Percentiles rank a stretch among this genome's conserved stretches.
These are phyloP conservation scores for Acleris sparsana DNA, from an alignment of 2,888 invertebrate genomes.

Conservation along the genomic window DNA sequence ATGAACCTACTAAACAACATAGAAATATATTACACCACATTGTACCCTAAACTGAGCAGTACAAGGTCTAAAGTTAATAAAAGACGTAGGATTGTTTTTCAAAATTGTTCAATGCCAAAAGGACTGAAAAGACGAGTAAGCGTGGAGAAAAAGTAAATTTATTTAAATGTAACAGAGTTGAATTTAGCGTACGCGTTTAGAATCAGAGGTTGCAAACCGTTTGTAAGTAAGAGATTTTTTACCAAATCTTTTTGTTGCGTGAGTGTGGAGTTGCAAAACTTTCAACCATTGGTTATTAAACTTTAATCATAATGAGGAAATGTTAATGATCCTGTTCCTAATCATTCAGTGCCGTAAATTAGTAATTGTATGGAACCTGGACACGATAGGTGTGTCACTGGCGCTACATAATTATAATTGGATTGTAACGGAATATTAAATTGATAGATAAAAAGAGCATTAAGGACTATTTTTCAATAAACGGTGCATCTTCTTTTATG, in stretches of 20 bases:
- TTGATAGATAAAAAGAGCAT: too few species aligned
- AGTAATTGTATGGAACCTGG: background rate
- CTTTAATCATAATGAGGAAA: constrained; percentile 1
- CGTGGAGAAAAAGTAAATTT: background rate
- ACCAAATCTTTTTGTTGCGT: constrained; percentile 41
- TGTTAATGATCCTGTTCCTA: background rate
- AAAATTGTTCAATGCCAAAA: constrained; percentile 8
- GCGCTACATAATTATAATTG: too few species aligned
- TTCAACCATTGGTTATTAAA: constrained; percentile 20
- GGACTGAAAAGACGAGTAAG: background rate
- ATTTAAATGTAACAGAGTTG: background rate
- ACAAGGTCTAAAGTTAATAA: constrained; percentile 42
- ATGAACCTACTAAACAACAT: constrained; percentile 39
- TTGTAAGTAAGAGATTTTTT: constrained; percentile 42
- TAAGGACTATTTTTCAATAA: too few species aligned
- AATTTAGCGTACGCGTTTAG: constrained; percentile 9
- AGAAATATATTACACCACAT: constrained; percentile 12
- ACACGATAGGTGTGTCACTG: too few species aligned
- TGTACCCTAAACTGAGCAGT: constrained; percentile 35
- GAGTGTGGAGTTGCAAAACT: constrained; percentile 31
- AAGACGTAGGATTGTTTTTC: constrained; percentile 24
- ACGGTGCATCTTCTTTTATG: too few species aligned
- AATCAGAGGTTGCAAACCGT: constrained; percentile 32
- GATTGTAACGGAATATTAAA: too few species aligned
- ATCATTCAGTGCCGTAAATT: too few species aligned